A percentile compares a stretch with the other conserved stretches of the same genome.
Conservation (phyloP, 2,797 vertebrate genomes). For the Eremophila alpestris region DNA sequence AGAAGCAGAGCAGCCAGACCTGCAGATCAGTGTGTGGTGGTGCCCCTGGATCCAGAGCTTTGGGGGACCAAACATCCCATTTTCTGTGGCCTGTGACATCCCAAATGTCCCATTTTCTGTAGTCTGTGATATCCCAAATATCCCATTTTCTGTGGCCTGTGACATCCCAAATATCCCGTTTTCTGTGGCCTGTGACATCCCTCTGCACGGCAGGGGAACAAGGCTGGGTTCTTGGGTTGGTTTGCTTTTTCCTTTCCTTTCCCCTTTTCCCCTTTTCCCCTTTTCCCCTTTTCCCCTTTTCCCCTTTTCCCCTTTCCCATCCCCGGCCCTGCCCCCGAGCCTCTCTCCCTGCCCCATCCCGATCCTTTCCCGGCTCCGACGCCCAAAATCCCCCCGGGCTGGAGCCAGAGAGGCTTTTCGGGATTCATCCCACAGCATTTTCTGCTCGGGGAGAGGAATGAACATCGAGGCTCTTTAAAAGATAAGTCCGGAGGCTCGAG, state of each 20-base stretch:
- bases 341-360: background rate
- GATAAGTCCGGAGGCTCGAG: background rate
- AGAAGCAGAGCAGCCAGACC: background rate
- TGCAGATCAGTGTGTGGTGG: background rate
- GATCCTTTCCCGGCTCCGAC: too few relatives aligned
- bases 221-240: too few relatives aligned
- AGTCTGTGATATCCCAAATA: too few relatives aligned
- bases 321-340: background rate
- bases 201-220: too few relatives aligned
- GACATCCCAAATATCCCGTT: too few relatives aligned
- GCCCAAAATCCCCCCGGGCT: background rate
- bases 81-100: background rate
- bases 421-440: background rate
- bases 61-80: background rate
- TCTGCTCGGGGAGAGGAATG: background rate
- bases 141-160: too few relatives aligned
- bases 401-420: background rate
- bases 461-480: background rate
- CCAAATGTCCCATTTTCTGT: too few relatives aligned
- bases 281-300: too few relatives aligned
- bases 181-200: too few relatives aligned
- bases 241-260: too few relatives aligned
- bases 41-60: background rate
- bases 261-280: rapidly evolving
- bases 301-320: rapidly evolving